phyloP scores from a whole-genome alignment of 2,797 vertebrate species.

The Phoxinus dragarum region DNA sequence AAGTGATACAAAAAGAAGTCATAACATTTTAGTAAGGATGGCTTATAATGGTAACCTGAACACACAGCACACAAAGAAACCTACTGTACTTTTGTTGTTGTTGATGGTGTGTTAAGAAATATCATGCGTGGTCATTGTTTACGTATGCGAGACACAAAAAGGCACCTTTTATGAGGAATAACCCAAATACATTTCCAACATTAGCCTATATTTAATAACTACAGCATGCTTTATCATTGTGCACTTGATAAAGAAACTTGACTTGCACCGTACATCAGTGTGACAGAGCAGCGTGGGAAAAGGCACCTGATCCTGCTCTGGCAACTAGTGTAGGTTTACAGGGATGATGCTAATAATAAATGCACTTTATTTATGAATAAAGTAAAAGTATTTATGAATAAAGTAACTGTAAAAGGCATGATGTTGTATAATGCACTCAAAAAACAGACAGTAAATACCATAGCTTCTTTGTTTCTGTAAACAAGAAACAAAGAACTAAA shows the following conservation, averaged over 20 bases:
- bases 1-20: not conserved
- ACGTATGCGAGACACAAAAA: not conserved
- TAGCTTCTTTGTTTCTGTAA: not conserved
- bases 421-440: not conserved
- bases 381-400: too few species aligned
- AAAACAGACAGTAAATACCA: not conserved
- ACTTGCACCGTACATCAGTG: constrained; percentile 14
- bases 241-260: constrained; percentile 1
- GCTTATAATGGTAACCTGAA: not conserved
- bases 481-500: not conserved
- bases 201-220: not conserved
- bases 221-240: not conserved
- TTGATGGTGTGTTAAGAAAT: not conserved
- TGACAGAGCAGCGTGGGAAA: constrained; percentile 32
- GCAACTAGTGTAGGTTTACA: constrained; percentile 9
- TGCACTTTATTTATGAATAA: not conserved
- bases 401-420: not conserved
- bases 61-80: not conserved
- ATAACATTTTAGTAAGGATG: not conserved
- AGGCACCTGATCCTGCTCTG: constrained; percentile 24
- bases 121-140: not conserved
- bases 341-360: not conserved
- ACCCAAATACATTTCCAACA: not conserved
- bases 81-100: not conserved
- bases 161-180: not conserved